These are phyloP conservation scores for Athalia cordata DNA, from an alignment of 2,888 invertebrate species.

Conservation along the genomic window DNA sequence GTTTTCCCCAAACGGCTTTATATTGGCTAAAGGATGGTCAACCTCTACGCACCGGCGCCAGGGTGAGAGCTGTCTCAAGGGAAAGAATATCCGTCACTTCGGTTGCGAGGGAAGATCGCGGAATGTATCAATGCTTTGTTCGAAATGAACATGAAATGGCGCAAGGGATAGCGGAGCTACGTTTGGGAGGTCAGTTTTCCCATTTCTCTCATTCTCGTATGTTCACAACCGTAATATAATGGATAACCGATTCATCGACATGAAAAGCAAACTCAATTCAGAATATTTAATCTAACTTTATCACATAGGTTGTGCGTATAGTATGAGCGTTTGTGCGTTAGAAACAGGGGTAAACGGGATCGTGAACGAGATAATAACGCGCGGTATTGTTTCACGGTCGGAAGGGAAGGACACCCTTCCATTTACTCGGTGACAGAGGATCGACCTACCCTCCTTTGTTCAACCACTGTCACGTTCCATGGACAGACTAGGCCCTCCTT, in stretches of 20 bases:
- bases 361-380: neutral
- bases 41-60: conserved; percentile 69
- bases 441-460: conserved; percentile 23
- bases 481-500: conserved; percentile 22
- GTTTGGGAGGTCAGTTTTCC: conserved; percentile 71
- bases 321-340: neutral
- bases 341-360: neutral
- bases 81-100: conserved; percentile 75
- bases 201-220: neutral
- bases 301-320: neutral
- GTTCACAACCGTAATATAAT: neutral
- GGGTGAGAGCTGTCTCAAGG: conserved; percentile 72
- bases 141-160: conserved; percentile 72
- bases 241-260: too few relatives aligned
- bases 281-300: neutral
- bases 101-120: conserved; percentile 72
- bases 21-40: conserved; percentile 74
- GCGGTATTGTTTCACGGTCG: conserved; percentile 31
- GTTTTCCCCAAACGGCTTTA: conserved; percentile 70
- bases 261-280: neutral
- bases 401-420: conserved; percentile 20
- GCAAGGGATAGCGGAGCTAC: conserved; percentile 73
- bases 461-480: conserved; percentile 35
- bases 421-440: conserved; percentile 28
- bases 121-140: conserved; percentile 74